These are phyloP conservation scores for Conchocele bisecta DNA, from an alignment of 2,888 invertebrate species.

Conservation along the genomic window DNA sequence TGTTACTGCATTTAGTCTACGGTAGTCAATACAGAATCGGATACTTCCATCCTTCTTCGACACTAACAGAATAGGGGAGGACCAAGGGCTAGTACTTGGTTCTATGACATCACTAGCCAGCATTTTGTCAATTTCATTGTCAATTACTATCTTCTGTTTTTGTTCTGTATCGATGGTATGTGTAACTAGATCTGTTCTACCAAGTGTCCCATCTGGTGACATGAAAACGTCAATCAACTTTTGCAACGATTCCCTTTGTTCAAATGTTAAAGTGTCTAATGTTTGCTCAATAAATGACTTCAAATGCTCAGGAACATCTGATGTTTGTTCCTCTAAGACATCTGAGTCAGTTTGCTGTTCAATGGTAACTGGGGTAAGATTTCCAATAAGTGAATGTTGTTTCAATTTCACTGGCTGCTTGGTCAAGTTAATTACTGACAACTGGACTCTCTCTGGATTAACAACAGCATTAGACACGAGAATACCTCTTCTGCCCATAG, in stretches of 20 bases:
- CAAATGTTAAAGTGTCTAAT: background rate
- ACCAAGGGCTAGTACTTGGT: conserved; percentile 44
- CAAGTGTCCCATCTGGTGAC: conserved; percentile 19
- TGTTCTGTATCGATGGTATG: conserved; percentile 47
- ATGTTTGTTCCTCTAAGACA: background rate
- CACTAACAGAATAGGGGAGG: conserved; percentile 33
- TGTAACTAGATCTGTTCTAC: conserved; percentile 27
- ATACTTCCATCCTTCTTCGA: conserved; percentile 32
- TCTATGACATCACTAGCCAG: conserved; percentile 40
- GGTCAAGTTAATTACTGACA: background rate
- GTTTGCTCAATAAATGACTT: background rate
- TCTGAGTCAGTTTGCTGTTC: too few relatives aligned
- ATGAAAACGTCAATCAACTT: conserved; percentile 36
- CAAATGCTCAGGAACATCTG: background rate
- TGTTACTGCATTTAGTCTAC: conserved; percentile 33
- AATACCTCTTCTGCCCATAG: background rate
- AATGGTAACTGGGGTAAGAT: background rate
- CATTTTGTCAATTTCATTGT: conserved; percentile 37
- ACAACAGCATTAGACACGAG: background rate
- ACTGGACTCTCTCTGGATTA: background rate
- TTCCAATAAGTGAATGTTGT: background rate
- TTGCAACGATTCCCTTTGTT: background rate
- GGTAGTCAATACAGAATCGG: conserved; percentile 43
- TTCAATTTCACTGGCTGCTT: background rate
- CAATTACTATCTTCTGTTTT: conserved; percentile 30